phyloP scores from a whole-genome alignment of 1,140 invertebrate species.

The Drosophila grimshawi region DNA sequence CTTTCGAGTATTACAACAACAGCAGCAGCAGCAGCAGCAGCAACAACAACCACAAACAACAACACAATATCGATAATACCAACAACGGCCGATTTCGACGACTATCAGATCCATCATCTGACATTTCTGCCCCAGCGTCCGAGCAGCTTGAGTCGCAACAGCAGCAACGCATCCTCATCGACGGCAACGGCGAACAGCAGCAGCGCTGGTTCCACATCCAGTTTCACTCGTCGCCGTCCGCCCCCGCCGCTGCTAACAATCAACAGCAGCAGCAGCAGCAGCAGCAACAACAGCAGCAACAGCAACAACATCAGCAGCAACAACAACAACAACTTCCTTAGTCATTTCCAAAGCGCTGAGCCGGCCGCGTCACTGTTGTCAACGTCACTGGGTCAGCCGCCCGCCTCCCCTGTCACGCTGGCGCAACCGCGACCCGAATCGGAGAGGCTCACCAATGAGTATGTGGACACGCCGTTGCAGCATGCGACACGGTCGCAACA shows the following conservation, averaged over 20 bases:
- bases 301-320: conserved; percentile 40
- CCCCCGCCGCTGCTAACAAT: conserved; percentile 72
- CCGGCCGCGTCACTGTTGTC: conserved; percentile 48
- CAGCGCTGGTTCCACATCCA: conserved; percentile 59
- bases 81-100: conserved; percentile 68
- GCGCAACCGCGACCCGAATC: conserved; percentile 90
- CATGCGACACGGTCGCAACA: conserved; percentile 75
- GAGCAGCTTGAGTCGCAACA: conserved; percentile 76
- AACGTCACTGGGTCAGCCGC: conserved; percentile 59
- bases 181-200: conserved; percentile 69
- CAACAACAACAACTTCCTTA: conserved; percentile 80
- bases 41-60: conserved; percentile 50
- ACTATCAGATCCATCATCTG: conserved; percentile 80
- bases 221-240: conserved; percentile 77
- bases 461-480: conserved; percentile 91
- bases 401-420: conserved; percentile 86
- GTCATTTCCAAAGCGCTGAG: conserved; percentile 83
- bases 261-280: conserved; percentile 46
- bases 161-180: conserved; percentile 74
- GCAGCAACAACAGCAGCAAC: conserved; percentile 69
- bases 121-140: conserved; percentile 80
- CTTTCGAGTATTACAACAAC: conserved; percentile 42
- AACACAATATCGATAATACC: conserved; percentile 75
- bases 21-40: conserved; percentile 32
- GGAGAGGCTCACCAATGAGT: conserved; percentile 92